A percentile compares a stretch with the other conserved stretches of the same genome.
Conservation (phyloP, 2,888 invertebrate genomes). For the Antheraea assamensis region DNA sequence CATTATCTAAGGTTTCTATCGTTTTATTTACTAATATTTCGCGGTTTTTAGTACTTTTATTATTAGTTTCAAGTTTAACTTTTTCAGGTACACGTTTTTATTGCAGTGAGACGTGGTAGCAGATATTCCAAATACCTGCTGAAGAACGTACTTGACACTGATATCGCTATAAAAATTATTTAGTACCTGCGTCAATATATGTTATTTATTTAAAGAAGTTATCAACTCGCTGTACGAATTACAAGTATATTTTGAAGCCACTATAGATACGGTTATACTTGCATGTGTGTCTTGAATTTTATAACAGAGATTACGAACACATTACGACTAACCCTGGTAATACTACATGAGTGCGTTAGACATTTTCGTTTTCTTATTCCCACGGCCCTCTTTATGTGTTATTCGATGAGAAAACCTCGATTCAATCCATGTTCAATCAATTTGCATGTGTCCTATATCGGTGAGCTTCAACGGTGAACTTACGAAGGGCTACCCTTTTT, state of each 20-base stretch:
- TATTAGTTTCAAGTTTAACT: too few species aligned
- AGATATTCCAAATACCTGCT: too few species aligned
- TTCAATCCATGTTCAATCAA: constrained; percentile 51
- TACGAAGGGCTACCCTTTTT: constrained; percentile 52
- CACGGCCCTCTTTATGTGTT: constrained; percentile 13
- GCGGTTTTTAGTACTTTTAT: too few species aligned
- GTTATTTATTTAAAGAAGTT: neutral
- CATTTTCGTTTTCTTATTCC: constrained; percentile 17
- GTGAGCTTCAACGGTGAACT: constrained; percentile 44
- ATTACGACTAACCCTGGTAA: neutral
- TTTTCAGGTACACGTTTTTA: too few species aligned
- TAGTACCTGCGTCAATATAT: neutral
- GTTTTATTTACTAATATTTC: too few species aligned
- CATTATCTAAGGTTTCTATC: too few species aligned
- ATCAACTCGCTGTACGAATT: too few species aligned
- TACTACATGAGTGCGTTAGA: neutral
- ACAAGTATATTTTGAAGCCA: neutral
- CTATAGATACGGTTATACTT: neutral
- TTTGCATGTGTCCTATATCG: constrained; percentile 55
- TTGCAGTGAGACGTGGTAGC: too few species aligned
- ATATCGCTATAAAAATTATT: neutral
- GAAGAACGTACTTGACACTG: too few species aligned
- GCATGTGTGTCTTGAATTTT: neutral
- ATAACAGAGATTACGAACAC: neutral
- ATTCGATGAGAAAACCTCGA: constrained; percentile 30